phyloP scores from a whole-genome alignment of 2,113 vertebrate species.

The Cochlearius cochlearius region DNA sequence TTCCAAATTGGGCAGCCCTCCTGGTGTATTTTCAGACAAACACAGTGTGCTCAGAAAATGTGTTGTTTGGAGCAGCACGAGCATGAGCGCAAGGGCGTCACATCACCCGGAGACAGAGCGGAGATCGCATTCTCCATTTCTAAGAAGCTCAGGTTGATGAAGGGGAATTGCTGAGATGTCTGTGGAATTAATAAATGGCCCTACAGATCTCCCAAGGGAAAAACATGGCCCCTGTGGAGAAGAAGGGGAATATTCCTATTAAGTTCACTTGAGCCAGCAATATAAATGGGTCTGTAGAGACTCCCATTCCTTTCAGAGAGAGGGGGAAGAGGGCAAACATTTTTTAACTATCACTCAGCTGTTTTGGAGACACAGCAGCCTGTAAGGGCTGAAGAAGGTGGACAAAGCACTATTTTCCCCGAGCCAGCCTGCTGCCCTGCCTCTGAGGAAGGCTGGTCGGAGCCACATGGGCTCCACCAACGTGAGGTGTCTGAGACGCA shows the following conservation, averaged over 20 bases:
- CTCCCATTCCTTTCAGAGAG: not conserved
- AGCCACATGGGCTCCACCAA: not conserved
- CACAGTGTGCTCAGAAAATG: constrained; percentile 72
- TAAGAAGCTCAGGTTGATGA: constrained; percentile 26
- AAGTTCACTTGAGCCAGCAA: constrained; percentile 7
- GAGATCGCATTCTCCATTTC: constrained; percentile 1
- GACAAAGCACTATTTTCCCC: not conserved
- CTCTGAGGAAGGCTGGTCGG: not conserved
- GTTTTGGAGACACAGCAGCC: not conserved
- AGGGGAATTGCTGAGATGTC: not conserved
- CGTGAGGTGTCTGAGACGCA: not conserved
- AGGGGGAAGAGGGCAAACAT: not conserved
- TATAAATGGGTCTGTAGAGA: not conserved
- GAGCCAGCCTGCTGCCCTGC: not conserved
- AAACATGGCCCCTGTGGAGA: not conserved
- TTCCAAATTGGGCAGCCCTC: constrained; percentile 76
- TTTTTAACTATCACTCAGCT: constrained; percentile 19
- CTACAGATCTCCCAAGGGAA: not conserved
- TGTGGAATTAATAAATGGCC: constrained; percentile 20
- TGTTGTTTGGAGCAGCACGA: constrained; percentile 60
- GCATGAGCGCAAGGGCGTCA: constrained; percentile 43
- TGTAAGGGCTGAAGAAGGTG: not conserved
- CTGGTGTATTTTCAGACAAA: constrained; percentile 82
- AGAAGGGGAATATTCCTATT: constrained; percentile 14
- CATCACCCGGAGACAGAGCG: not conserved